These are phyloP conservation scores for Florisuga fusca DNA, from an alignment of 2,797 vertebrate species.

Conservation along the genomic window DNA sequence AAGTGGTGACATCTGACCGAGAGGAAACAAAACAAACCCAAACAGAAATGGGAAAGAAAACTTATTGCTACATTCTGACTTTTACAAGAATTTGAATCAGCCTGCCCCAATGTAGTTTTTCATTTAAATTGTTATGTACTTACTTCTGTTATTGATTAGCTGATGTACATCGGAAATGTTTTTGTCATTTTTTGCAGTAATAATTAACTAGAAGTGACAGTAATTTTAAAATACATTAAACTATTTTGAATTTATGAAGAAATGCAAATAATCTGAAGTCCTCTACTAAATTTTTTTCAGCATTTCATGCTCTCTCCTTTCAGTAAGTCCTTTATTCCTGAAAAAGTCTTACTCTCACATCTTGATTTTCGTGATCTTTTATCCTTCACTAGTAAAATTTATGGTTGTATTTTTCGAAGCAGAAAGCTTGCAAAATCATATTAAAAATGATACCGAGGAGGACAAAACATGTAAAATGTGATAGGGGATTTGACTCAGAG, in stretches of 20 bases:
- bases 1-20: neutral
- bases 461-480: neutral
- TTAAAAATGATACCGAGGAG: neutral
- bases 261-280: conserved; percentile 65
- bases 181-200: neutral
- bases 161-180: neutral
- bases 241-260: conserved; percentile 18
- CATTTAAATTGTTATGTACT: neutral
- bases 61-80: neutral
- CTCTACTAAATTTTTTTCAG: conserved; percentile 67
- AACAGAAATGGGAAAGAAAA: neutral
- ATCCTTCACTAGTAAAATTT: conserved; percentile 43
- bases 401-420: conserved; percentile 57
- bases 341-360: conserved; percentile 49
- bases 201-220: neutral
- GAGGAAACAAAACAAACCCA: neutral
- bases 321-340: conserved; percentile 66
- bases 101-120: neutral
- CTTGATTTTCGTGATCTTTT: conserved; percentile 51
- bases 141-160: neutral
- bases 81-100: neutral
- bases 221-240: neutral
- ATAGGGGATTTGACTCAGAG: conserved; percentile 27
- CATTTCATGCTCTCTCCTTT: conserved; percentile 69
- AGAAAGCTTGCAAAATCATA: conserved; percentile 66